Evolutionary conservation across 2,888 invertebrate genomes (phyloP).

Genomic region (Oegoconia quadripuncta): DNA sequence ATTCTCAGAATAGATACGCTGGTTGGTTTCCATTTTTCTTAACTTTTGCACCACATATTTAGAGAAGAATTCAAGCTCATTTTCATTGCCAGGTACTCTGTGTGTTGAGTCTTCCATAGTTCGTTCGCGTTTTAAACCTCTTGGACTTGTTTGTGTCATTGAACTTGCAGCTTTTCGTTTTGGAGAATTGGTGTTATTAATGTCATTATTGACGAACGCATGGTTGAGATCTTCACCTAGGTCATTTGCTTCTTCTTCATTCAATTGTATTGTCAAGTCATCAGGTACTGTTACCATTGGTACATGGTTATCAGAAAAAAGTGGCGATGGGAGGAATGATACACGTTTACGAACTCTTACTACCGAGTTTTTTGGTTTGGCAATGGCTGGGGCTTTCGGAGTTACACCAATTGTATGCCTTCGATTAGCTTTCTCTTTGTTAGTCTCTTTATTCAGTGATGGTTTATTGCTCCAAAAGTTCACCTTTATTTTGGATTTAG

Average conservation of each 20-base stretch:
- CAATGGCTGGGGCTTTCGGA: slow-evolving; percentile 22
- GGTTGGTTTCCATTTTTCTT: slow-evolving; percentile 70
- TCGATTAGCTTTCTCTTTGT: slow-evolving; percentile 39
- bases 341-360: slow-evolving; percentile 66
- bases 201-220: slow-evolving; percentile 43
- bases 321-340: slow-evolving; percentile 65
- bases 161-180: slow-evolving; percentile 42
- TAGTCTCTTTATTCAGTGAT: slow-evolving; percentile 36
- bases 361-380: slow-evolving; percentile 42
- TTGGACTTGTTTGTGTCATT: slow-evolving; percentile 37
- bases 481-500: slow-evolving; percentile 65
- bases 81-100: slow-evolving; percentile 48
- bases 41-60: slow-evolving; percentile 72
- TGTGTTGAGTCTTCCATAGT: slow-evolving; percentile 37
- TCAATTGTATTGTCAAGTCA: slow-evolving; percentile 72
- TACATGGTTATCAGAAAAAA: slow-evolving; percentile 66
- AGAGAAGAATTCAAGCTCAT: slow-evolving; percentile 69
- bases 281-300: slow-evolving; percentile 74
- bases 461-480: slow-evolving; percentile 71
- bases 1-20: slow-evolving; percentile 72
- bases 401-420: slow-evolving; percentile 52
- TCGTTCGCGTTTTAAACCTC: slow-evolving; percentile 44
- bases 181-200: slow-evolving; percentile 24
- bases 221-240: slow-evolving; percentile 58
- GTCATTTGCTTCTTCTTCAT: slow-evolving; percentile 68